A percentile compares a stretch with the other conserved stretches of the same genome.
phyloP scores from a whole-genome alignment of 2,888 invertebrate species.

The Macaria notata region DNA sequence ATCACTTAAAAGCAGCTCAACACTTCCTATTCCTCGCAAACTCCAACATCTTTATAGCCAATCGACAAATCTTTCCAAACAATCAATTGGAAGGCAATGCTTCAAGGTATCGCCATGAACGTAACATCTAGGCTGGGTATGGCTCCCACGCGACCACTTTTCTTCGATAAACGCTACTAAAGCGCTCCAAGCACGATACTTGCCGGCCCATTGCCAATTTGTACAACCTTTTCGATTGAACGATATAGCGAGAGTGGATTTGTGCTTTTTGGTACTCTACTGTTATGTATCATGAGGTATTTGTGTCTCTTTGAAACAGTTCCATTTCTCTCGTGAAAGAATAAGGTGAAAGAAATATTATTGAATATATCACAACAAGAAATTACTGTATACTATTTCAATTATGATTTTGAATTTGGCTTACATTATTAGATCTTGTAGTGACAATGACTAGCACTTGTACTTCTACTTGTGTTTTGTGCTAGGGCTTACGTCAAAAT shows the following conservation, averaged over 20 bases:
- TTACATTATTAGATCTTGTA: too few relatives aligned
- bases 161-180: conserved; percentile 34
- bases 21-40: too few relatives aligned
- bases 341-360: too few relatives aligned
- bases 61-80: conserved; percentile 9
- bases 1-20: too few relatives aligned
- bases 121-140: conserved; percentile 14
- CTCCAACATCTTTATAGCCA: background rate
- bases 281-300: background rate
- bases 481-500: too few relatives aligned
- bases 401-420: too few relatives aligned
- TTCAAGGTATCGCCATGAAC: conserved; percentile 24
- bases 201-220: conserved; percentile 28
- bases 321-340: too few relatives aligned
- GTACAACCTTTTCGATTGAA: conserved; percentile 20
- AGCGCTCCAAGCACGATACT: conserved; percentile 33
- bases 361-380: too few relatives aligned
- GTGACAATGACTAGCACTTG: too few relatives aligned
- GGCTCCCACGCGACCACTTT: conserved; percentile 37
- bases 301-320: too few relatives aligned
- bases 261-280: background rate
- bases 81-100: conserved; percentile 26
- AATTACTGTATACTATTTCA: too few relatives aligned
- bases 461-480: too few relatives aligned
- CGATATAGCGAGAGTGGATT: background rate